These are phyloP conservation scores for Microtus ochrogaster DNA, from an alignment of 2,113 vertebrate species.

Conservation along the genomic window DNA sequence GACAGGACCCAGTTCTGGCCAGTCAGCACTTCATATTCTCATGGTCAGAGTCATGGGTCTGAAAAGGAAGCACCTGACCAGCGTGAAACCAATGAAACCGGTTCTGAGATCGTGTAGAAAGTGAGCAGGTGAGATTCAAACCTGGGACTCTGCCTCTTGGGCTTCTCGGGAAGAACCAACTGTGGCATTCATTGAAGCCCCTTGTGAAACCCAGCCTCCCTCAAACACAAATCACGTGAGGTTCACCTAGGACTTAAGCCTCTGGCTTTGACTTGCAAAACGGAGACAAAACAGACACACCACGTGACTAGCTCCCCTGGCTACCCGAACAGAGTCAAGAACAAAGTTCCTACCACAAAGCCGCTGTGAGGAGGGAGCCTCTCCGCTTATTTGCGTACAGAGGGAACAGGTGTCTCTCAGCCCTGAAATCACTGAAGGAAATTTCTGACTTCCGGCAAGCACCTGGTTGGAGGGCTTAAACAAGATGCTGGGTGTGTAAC, in stretches of 20 bases:
- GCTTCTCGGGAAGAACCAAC: not conserved
- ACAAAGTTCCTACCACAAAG: constrained; percentile 46
- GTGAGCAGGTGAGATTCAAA: not conserved
- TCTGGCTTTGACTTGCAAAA: constrained; percentile 49
- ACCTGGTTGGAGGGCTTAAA: not conserved
- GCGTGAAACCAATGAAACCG: not conserved
- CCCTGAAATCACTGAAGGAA: not conserved
- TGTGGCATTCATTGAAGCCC: not conserved
- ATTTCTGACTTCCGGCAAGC: not conserved
- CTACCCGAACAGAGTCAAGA: constrained; percentile 23
- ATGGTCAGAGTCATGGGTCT: not conserved
- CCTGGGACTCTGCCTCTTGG: not conserved
- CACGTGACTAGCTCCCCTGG: constrained; percentile 51
- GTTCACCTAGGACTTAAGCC: not conserved
- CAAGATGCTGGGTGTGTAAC: not conserved
- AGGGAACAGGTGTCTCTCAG: not conserved
- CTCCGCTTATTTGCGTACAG: not conserved
- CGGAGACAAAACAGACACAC: not conserved
- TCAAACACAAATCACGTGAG: not conserved
- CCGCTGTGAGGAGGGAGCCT: not conserved
- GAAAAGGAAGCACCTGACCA: constrained; percentile 5
- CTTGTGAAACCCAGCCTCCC: not conserved
- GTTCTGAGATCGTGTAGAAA: not conserved
- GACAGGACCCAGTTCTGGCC: not conserved
- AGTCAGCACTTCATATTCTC: not conserved